Conservation (phyloP, 2,113 vertebrate genomes). For the Hippocampus zosterae region DNA sequence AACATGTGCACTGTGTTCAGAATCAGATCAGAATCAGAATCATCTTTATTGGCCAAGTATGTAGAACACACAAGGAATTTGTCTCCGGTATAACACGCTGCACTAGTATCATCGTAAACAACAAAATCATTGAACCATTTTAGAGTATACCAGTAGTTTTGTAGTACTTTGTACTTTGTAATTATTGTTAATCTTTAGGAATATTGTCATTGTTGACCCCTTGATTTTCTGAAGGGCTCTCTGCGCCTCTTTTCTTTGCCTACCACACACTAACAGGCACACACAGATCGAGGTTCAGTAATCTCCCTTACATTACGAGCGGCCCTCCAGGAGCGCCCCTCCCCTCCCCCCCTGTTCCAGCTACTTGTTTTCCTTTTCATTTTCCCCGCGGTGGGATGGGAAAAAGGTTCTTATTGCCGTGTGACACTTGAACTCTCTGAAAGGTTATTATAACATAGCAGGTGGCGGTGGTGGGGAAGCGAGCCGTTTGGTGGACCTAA, state of each 20-base stretch:
- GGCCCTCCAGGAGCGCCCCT: slow-evolving; percentile 60
- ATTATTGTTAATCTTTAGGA: slow-evolving; percentile 34
- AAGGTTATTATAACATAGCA: slow-evolving; percentile 76
- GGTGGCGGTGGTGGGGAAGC: not conserved
- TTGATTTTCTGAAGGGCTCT: slow-evolving; percentile 62
- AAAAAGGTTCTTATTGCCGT: slow-evolving; percentile 68
- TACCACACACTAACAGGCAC: not conserved
- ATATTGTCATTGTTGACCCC: slow-evolving; percentile 30
- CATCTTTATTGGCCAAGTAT: too few relatives aligned
- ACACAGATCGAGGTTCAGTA: slow-evolving; percentile 63
- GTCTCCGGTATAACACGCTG: too few relatives aligned
- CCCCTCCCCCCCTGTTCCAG: slow-evolving; percentile 63
- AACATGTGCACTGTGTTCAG: not conserved
- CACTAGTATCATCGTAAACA: too few relatives aligned
- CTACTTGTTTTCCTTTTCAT: slow-evolving; percentile 75
- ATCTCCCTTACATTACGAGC: slow-evolving; percentile 67
- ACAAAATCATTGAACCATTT: too few relatives aligned
- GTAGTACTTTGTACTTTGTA: slow-evolving; percentile 22
- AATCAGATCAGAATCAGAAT: too few relatives aligned
- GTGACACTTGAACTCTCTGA: slow-evolving; percentile 75
- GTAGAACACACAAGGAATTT: too few relatives aligned
- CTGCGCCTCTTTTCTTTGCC: slow-evolving; percentile 16
- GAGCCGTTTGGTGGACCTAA: slow-evolving; percentile 13
- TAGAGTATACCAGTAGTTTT: too few relatives aligned
- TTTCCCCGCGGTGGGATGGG: slow-evolving; percentile 66